Base-by-base conservation (phyloP, 2,888 invertebrate genomes). In the Chirona hameri region DNA sequence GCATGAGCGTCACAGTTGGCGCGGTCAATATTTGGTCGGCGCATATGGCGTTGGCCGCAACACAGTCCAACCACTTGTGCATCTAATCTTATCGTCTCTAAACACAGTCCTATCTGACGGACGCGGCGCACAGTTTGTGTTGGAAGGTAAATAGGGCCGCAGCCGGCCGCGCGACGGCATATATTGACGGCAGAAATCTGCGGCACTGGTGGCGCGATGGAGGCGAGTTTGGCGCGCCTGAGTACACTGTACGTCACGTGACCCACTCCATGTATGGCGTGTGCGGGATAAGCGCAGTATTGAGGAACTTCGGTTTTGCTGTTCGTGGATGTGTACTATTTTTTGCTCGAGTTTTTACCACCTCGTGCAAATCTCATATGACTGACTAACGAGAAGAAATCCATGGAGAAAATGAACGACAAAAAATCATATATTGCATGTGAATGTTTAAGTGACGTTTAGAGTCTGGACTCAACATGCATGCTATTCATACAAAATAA, bases 61-160 rank as follows among this genome's bases (percentile, higher is more conserved):
- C 69, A 3, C 1, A n/a, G 69, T 15, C 29, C 29, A 69, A n/a
- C 69, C 69, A 69, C 69, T 69, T n/a, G 69, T 69, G 69, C 69
- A 69, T 29, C 69, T 69, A 69, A 69, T 69, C 69, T 69, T 69
- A 69, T 69, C 69, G 69, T 69, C 69, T 69, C 69, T 69, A 69
- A 69, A 69, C 69, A 69, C 15, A 69, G n/a, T 7, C 12, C 69
- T 69, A 69, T 69, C 69, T 24, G 60, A n/a, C 15, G 1, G 60
- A 21, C n/a, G 21, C n/a, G 1, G 69, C 69, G 69, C 21, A 21
- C 18, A 24, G 57, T 69, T 69, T 69, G 69, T 69, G 69, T 29
- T 29, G 69, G 69, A 29, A 3, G 29, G 15, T n/a, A 69, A 69
- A 69, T 69, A 69, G n/a, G 69, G 29, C n/a, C 69, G 69, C 29